Percentiles rank a stretch among this genome's conserved stretches.
Conservation (phyloP, 1,140 invertebrate species). For the Eulimnadia texana region DNA sequence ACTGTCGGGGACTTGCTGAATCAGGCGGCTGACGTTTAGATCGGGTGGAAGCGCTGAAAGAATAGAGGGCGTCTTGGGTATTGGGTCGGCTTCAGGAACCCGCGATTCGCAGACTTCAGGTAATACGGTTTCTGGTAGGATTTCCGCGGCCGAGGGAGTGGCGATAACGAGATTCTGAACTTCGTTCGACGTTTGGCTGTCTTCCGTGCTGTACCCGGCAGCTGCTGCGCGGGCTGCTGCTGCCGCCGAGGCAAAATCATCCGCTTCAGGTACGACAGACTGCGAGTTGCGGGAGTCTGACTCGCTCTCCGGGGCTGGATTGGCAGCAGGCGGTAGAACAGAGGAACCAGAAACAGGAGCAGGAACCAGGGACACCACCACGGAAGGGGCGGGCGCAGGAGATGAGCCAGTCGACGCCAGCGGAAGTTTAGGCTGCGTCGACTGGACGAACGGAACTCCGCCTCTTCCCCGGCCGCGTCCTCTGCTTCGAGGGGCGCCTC, state of each 20-base stretch:
- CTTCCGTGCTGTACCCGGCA: slow-evolving; percentile 4
- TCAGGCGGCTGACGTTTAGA: slow-evolving; percentile 11
- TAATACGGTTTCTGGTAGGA: background rate
- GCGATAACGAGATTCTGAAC: background rate
- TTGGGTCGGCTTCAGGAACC: background rate
- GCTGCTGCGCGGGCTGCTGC: background rate
- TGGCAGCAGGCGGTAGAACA: background rate
- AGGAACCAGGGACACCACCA: background rate
- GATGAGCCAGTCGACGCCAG: too few species aligned
- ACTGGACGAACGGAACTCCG: background rate
- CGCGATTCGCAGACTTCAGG: background rate
- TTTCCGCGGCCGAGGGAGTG: background rate
- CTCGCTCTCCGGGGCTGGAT: background rate
- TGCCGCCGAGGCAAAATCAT: background rate
- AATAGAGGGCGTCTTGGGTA: background rate
- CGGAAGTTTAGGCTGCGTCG: background rate
- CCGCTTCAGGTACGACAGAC: background rate
- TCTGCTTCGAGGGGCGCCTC: background rate
- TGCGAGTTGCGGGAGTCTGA: background rate
- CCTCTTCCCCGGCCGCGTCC: background rate
- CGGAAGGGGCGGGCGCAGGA: background rate
- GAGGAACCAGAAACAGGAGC: background rate
- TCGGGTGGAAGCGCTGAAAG: slow-evolving; percentile 10
- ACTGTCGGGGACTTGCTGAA: slow-evolving; percentile 4
- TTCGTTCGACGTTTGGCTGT: slow-evolving; percentile 4